Percentiles rank a stretch among this genome's conserved stretches.
Conservation (phyloP, 2,797 vertebrate species). For the Arctocebus calabarensis region DNA sequence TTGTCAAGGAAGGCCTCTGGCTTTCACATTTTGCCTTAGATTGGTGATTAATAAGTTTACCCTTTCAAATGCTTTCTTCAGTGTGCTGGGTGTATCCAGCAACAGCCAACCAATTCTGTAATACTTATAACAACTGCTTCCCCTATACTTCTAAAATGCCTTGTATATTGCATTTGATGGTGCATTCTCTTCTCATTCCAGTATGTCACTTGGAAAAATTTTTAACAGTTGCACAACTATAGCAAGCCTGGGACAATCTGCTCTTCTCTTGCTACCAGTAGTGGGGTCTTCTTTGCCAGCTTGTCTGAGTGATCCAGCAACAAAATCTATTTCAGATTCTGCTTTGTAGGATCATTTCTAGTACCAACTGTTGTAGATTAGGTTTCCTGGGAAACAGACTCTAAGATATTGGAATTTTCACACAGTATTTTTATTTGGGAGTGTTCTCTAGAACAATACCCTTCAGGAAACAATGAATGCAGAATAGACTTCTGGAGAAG, state of each 20-base stretch:
- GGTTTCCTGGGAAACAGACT: not conserved
- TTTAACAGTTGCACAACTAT: not conserved
- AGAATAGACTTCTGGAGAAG: not conserved
- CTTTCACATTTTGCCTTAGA: slow-evolving; percentile 21
- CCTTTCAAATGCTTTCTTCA: slow-evolving; percentile 15
- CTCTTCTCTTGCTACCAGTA: not conserved
- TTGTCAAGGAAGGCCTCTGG: not conserved
- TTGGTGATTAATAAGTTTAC: not conserved
- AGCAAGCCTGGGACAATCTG: not conserved
- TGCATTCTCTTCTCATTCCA: not conserved
- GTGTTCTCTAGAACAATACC: not conserved
- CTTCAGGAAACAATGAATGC: not conserved
- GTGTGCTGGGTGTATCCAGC: not conserved
- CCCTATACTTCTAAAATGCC: not conserved
- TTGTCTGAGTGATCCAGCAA: not conserved
- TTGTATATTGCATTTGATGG: not conserved
- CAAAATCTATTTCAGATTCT: not conserved
- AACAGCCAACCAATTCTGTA: not conserved
- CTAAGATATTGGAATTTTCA: not conserved
- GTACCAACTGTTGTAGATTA: not conserved
- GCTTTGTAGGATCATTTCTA: not conserved
- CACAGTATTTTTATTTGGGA: not conserved
- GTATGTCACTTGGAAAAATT: not conserved
- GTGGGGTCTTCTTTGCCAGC: not conserved
- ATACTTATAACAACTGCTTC: not conserved